Evolutionary conservation across 2,113 vertebrate species (phyloP).

Genomic region (Campylorhamphus procurvoides): DNA sequence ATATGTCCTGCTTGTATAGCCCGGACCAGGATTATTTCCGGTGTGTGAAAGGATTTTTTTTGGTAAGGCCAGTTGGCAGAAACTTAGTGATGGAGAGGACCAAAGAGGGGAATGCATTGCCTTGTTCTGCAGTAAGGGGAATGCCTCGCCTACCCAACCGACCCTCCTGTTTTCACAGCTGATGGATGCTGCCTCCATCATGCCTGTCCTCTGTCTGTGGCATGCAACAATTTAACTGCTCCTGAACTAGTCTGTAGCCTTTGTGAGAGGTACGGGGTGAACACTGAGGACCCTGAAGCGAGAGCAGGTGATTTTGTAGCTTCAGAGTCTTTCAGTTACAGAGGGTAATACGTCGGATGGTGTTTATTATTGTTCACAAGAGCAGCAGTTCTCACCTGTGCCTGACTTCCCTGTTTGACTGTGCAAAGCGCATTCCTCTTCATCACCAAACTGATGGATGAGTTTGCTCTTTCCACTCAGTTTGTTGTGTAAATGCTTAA

Average conservation of each 20-base stretch:
- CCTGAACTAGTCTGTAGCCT: neutral
- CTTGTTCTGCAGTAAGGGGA: neutral
- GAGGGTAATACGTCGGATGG: neutral
- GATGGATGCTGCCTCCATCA: neutral
- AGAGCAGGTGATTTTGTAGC: neutral
- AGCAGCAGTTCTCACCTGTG: conserved; percentile 24
- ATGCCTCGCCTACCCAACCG: fast-evolving
- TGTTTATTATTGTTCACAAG: conserved; percentile 7
- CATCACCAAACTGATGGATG: conserved; percentile 32
- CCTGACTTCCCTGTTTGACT: conserved; percentile 11
- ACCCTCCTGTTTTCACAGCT: neutral
- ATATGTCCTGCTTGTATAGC: neutral
- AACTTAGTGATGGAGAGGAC: neutral
- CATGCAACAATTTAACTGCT: neutral
- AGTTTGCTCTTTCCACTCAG: conserved; percentile 2
- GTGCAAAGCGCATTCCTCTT: conserved; percentile 34
- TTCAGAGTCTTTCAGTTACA: neutral
- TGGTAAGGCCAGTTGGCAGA: neutral
- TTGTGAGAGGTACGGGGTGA: neutral
- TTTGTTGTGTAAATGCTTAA: conserved; percentile 47
- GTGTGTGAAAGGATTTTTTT: neutral
- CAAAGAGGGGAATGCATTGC: fast-evolving
- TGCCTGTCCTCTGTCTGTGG: neutral
- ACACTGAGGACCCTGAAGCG: neutral
- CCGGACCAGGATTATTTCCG: neutral